Conservation (phyloP, 2,113 vertebrate species). For the Lanius ludovicianus region DNA sequence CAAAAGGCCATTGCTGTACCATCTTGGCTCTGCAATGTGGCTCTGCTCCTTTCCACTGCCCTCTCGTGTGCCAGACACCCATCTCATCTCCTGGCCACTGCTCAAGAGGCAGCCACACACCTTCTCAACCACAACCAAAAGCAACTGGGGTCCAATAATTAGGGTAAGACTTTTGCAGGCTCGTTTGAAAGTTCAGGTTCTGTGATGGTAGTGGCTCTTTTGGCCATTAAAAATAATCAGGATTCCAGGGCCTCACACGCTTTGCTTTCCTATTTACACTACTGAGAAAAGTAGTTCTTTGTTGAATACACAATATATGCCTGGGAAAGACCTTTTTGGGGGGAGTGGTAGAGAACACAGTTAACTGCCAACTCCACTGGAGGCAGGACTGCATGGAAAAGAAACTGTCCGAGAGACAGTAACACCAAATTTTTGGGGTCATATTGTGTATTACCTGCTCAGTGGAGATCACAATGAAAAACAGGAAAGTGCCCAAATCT, state of each 20-base stretch:
- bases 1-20: neutral
- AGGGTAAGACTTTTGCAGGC: neutral
- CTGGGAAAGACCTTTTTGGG: neutral
- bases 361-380: accelerated
- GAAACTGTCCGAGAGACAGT: neutral
- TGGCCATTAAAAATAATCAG: neutral
- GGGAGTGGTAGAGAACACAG: neutral
- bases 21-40: neutral
- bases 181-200: neutral
- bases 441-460: neutral
- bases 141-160: neutral
- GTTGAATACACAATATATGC: neutral
- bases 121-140: neutral
- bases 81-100: neutral
- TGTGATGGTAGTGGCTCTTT: neutral
- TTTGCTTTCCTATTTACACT: neutral
- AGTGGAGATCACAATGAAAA: neutral
- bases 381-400: neutral
- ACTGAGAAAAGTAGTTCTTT: neutral
- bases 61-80: neutral
- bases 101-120: neutral
- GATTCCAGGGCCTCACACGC: neutral
- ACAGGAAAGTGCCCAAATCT: neutral
- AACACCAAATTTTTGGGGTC: neutral
- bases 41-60: neutral